Evolutionary conservation across 2,888 invertebrate genomes (phyloP).

Genomic region (Zootermopsis nevadensis): DNA sequence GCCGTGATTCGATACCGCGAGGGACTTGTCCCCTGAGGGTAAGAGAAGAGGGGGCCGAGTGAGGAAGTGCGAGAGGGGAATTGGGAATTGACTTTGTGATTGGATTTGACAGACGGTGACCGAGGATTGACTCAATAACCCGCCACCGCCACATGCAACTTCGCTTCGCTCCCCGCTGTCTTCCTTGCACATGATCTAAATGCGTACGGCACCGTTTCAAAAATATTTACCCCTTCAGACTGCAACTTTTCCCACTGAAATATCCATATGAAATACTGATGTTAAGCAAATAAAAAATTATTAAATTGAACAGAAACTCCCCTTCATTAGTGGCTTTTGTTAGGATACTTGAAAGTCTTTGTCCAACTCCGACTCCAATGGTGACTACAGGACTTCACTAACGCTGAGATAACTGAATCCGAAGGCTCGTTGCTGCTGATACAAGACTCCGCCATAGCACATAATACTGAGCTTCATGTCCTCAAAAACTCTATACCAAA

Average conservation of each 20-base stretch:
- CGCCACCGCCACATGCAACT: conserved; percentile 32
- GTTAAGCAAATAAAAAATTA: conserved; percentile 21
- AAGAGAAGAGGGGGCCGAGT: conserved; percentile 33
- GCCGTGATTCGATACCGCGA: conserved; percentile 48
- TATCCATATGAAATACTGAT: not conserved
- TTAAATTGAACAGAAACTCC: conserved; percentile 23
- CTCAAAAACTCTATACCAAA: too few relatives aligned
- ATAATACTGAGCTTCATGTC: too few relatives aligned
- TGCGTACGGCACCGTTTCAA: conserved; percentile 18
- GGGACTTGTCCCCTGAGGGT: conserved; percentile 38
- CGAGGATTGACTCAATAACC: conserved; percentile 51
- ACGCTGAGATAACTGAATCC: too few relatives aligned
- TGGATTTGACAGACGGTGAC: conserved; percentile 54
- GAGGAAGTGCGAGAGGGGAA: conserved; percentile 41
- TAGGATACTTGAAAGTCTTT: not conserved
- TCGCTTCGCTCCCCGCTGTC: not conserved
- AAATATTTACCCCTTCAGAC: conserved; percentile 40
- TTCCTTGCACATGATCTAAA: conserved; percentile 25
- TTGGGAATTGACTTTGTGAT: conserved; percentile 53
- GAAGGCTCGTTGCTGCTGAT: too few relatives aligned
- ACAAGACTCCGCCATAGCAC: too few relatives aligned
- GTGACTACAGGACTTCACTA: too few relatives aligned
- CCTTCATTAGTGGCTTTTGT: conserved; percentile 32
- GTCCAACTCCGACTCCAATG: too few relatives aligned
- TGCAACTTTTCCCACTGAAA: not conserved